Evolutionary conservation across 2,113 vertebrate genomes (phyloP).

Genomic region (Chauna torquata): DNA sequence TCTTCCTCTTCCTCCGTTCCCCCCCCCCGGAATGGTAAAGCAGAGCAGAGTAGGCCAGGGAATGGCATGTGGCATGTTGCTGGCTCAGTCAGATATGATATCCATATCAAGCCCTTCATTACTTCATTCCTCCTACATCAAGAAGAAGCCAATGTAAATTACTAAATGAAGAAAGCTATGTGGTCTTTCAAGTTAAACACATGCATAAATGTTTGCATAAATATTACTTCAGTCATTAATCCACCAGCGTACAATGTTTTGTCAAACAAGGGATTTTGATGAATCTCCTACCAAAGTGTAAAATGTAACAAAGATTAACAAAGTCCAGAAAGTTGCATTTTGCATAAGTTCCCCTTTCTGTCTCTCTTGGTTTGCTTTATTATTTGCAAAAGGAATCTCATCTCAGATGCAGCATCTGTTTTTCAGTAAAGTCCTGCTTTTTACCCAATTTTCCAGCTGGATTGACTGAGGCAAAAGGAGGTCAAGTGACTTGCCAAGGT

Average conservation of each 20-base stretch:
- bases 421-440: constrained; percentile 62
- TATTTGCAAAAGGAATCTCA: constrained; percentile 21
- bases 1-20: neutral
- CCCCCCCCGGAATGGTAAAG: neutral
- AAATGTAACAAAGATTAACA: neutral
- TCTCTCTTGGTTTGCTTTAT: neutral
- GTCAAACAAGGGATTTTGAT: neutral
- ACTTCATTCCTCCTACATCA: constrained; percentile 58
- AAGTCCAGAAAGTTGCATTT: neutral
- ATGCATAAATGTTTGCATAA: neutral
- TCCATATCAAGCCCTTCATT: constrained; percentile 37
- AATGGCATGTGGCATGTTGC: neutral
- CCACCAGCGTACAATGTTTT: neutral
- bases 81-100: constrained; percentile 17
- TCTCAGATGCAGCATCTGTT: constrained; percentile 62
- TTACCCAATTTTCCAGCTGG: constrained; percentile 73
- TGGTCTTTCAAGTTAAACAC: constrained; percentile 36
- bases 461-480: constrained; percentile 69
- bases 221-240: constrained; percentile 23
- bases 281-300: neutral
- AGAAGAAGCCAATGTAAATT: constrained; percentile 51
- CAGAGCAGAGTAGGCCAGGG: neutral
- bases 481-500: constrained; percentile 74
- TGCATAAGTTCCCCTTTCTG: neutral
- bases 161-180: constrained; percentile 50